These are phyloP conservation scores for Cyclura pinguis DNA, from an alignment of 2,797 vertebrate species.

Conservation along the genomic window DNA sequence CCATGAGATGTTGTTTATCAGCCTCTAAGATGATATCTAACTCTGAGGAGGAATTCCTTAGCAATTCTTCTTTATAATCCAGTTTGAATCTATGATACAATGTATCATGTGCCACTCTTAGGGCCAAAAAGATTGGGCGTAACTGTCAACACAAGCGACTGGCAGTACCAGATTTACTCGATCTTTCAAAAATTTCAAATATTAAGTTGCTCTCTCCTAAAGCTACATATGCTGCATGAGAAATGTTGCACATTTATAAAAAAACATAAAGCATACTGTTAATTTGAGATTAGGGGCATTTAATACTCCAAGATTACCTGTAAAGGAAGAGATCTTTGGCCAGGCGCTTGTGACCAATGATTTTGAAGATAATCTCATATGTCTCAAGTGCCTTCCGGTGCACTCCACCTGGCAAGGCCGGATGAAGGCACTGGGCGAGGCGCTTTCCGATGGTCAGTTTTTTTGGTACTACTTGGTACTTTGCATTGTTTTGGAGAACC, in stretches of 20 bases:
- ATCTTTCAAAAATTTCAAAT: background rate
- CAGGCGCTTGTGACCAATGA: conserved; percentile 96
- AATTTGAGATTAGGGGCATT: background rate
- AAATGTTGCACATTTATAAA: conserved; percentile 4
- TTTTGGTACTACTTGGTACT: conserved; percentile 98
- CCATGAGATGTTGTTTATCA: no score
- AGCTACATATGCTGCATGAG: background rate
- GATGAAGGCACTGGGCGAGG: conserved; percentile 96
- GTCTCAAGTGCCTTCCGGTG: conserved; percentile 99
- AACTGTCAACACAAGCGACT: background rate
- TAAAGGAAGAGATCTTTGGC: conserved; percentile 99
- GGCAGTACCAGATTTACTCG: no score
- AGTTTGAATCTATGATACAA: no score
- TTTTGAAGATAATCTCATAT: conserved; percentile 99
- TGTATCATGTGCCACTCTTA: background rate
- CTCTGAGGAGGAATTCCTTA: no score
- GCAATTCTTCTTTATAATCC: no score
- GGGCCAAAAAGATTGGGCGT: background rate
- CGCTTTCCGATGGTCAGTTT: conserved; percentile 98
- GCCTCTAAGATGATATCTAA: no score
- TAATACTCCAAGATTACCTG: conserved; percentile 81
- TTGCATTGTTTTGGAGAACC: conserved; percentile 98
- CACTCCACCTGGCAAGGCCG: conserved; percentile 97
- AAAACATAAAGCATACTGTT: background rate
- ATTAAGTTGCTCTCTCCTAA: background rate